Evolutionary conservation across 2,113 vertebrate genomes (phyloP).

Genomic region (Chrysemys picta): DNA sequence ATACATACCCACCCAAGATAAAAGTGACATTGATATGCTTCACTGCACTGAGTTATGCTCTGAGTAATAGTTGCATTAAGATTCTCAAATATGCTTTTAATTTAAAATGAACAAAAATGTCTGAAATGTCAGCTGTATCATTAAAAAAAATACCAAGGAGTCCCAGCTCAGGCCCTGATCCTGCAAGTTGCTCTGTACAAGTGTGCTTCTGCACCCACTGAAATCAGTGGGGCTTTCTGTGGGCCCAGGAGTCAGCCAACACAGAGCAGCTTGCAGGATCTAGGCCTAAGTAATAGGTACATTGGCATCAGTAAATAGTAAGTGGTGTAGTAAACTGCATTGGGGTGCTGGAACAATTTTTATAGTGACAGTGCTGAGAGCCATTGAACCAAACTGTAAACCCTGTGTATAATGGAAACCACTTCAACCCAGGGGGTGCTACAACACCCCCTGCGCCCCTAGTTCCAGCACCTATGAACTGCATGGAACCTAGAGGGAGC

Average conservation of each 20-base stretch:
- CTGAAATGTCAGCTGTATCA: slow-evolving; percentile 5
- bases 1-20: neutral
- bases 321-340: neutral
- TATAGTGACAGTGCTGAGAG: too few relatives aligned
- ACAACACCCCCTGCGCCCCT: too few relatives aligned
- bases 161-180: neutral
- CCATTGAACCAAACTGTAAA: too few relatives aligned
- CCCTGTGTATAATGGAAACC: too few relatives aligned
- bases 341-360: too few relatives aligned
- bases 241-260: slow-evolving; percentile 29
- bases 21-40: neutral
- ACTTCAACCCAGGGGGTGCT: too few relatives aligned
- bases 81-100: slow-evolving; percentile 6
- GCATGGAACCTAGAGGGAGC: neutral
- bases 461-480: too few relatives aligned
- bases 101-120: neutral
- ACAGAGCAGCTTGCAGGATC: neutral
- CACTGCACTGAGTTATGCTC: neutral
- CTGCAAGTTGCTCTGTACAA: slow-evolving; percentile 32
- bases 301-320: neutral
- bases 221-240: neutral
- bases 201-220: slow-evolving; percentile 17
- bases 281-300: neutral
- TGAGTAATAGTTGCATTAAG: fast-evolving
- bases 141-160: neutral